Conservation (phyloP, 2,888 invertebrate species). For the Caenorhabditis uteleia region DNA sequence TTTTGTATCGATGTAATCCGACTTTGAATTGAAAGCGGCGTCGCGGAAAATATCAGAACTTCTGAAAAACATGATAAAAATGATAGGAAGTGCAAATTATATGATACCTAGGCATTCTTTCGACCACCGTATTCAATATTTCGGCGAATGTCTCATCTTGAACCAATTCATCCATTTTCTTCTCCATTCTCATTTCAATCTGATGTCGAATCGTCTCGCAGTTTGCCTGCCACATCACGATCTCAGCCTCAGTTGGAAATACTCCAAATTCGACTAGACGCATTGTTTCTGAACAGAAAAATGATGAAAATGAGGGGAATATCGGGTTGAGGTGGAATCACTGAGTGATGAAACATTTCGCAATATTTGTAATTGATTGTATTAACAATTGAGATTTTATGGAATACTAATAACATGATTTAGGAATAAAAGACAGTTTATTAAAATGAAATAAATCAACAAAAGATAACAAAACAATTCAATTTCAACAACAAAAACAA, state of each 20-base stretch:
- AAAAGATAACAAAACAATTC: background rate
- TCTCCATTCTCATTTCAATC: conserved; percentile 10
- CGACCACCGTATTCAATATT: conserved; percentile 23
- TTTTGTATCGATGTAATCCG: no score
- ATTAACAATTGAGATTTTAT: background rate
- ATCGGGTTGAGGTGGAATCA: no score
- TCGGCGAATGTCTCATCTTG: conserved; percentile 25
- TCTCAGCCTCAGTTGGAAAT: conserved; percentile 18
- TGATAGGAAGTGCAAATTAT: background rate
- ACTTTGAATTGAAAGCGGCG: conserved; percentile 7
- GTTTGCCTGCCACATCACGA: conserved; percentile 28
- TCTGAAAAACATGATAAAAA: conserved; percentile 3
- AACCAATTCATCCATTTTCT: conserved; percentile 6
- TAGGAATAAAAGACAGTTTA: background rate
- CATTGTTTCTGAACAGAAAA: conserved; percentile 6
- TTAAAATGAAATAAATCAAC: conserved; percentile 2
- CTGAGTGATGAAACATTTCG: no score
- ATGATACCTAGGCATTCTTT: conserved; percentile 12
- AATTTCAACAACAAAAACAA: conserved; percentile 18
- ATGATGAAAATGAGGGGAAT: no score
- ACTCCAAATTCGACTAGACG: conserved; percentile 21
- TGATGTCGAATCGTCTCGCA: conserved; percentile 31
- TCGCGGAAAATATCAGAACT: conserved; percentile 13
- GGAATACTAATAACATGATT: background rate
- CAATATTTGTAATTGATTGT: no score